Base-by-base conservation (phyloP, 1,140 invertebrate genomes). In the Lerema accius region DNA sequence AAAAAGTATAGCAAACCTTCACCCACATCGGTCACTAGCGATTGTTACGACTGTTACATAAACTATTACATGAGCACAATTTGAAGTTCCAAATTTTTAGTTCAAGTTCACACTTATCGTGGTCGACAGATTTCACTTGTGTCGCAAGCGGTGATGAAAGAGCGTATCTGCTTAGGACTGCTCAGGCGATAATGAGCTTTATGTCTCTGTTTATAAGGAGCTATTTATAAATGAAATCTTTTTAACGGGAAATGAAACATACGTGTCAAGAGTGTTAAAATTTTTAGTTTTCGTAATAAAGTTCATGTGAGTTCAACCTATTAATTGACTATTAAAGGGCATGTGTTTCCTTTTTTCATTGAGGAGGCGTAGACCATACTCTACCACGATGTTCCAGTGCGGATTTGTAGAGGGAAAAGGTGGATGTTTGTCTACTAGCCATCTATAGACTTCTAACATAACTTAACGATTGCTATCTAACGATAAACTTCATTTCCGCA, bases 91-190 rank as follows among this genome's bases (percentile, higher is more conserved):
- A 32, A 32, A 32, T n/a, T 56, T 35, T 60, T 60, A 46, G 67
- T 63, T 51, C 67, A 69, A 69, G 67, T 69, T 69, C 67, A 65
- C 51, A 68, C 49, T 60, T 48, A 59, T 40, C 42, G 60, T 42
- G 61, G 28, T 35, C 19, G 37, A 48, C 66, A 56, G 66, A 69
- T 69, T 69, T 69, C 67, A 61, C 67, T 68, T 69, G 37, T 69
- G 42, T 69, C 23, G 67, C 46, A 69, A 69, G 56, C 7, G 40
- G n/a, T 15, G 16, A 13, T 19, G 13, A 56, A 26, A 16, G 39
- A 56, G 39, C 35, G 32, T 53, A 39, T 53, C 35, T 53, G 50
- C 16, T 0, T 35, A 11, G 2, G 50, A 53, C 23, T n/a, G 15
- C 14, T 17, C 16, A 37, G 1, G 48, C 48, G 28, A 37, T 35